A percentile compares a stretch with the other conserved stretches of the same genome.
These are phyloP conservation scores for Urocynchramus pylzowi DNA, from an alignment of 2,113 vertebrate species.

Conservation along the genomic window DNA sequence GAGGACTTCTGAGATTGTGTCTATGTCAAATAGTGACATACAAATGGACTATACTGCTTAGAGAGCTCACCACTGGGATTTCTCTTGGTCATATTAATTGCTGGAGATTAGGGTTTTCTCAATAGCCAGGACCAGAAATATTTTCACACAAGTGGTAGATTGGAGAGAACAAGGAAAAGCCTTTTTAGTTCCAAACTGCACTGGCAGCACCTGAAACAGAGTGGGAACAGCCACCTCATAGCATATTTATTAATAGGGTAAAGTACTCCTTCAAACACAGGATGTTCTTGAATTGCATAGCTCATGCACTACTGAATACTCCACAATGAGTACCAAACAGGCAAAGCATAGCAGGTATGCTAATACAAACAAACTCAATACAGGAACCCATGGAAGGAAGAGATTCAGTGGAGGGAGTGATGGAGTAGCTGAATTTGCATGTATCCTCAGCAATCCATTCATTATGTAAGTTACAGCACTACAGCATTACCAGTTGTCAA, in stretches of 20 bases:
- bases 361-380: background rate
- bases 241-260: background rate
- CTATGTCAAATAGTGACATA: background rate
- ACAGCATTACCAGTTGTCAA: background rate
- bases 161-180: background rate
- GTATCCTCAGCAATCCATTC: background rate
- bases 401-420: background rate
- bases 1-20: background rate
- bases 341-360: background rate
- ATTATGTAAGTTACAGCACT: background rate
- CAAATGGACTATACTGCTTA: background rate
- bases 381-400: background rate
- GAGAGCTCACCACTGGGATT: background rate
- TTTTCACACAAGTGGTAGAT: background rate
- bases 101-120: background rate
- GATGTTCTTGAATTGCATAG: background rate
- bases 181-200: background rate
- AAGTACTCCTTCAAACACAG: background rate
- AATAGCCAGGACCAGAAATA: background rate
- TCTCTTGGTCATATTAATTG: background rate
- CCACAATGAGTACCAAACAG: background rate
- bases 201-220: background rate
- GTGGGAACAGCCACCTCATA: background rate
- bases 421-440: background rate
- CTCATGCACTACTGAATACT: background rate